phyloP scores from a whole-genome alignment of 2,113 vertebrate species.

The Orthonyx spaldingii region DNA sequence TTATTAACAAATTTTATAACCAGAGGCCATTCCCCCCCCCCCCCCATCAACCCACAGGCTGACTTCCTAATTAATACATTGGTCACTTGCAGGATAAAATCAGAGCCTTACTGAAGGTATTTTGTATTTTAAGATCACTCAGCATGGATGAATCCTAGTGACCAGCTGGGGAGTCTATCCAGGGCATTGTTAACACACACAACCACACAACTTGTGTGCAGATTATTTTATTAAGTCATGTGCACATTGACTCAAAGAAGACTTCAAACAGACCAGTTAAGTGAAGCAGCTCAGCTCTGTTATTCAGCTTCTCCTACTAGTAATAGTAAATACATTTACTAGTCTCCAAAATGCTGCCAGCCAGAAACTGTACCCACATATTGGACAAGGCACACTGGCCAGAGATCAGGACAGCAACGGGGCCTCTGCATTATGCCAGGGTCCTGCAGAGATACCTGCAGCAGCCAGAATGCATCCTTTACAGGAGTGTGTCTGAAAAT shows the following conservation, averaged over 20 bases:
- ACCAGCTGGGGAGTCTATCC: neutral
- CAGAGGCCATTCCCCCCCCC: neutral
- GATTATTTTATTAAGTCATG: neutral
- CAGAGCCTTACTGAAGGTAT: neutral
- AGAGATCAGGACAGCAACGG: neutral
- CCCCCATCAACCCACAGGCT: neutral
- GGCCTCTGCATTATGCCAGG: neutral
- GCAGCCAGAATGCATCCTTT: neutral
- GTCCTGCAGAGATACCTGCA: neutral
- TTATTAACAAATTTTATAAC: neutral
- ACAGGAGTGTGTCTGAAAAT: neutral
- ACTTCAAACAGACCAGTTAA: neutral
- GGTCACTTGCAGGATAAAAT: neutral
- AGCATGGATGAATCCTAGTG: neutral
- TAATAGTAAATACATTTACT: neutral
- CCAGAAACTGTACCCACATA: rapidly evolving
- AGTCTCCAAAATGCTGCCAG: neutral
- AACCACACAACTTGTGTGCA: neutral
- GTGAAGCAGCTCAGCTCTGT: neutral
- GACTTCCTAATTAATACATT: neutral
- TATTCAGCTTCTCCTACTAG: neutral
- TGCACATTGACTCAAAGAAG: neutral
- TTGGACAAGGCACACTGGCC: neutral
- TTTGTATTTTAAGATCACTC: neutral
- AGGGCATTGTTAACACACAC: neutral